Evolutionary conservation across 2,888 invertebrate genomes (phyloP), one percentile per base, ranked within the genome.

Genomic region (Salpingus planirostris): DNA sequence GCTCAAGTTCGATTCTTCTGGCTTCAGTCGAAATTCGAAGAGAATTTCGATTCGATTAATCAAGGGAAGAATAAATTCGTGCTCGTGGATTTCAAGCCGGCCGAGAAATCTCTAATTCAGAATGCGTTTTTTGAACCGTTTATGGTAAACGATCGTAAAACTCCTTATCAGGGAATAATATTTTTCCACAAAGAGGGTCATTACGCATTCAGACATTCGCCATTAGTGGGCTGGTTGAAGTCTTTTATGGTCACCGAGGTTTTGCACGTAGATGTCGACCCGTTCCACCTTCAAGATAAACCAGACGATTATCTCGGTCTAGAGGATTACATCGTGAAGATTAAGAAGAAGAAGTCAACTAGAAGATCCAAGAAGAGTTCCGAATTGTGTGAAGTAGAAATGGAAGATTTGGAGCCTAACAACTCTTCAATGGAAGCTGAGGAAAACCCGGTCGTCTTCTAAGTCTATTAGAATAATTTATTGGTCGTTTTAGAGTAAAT

Each of bases 171-270:
- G 62, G 97, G 97, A 0, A 59, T 93, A 21, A 66, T 96, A 31
- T 96, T 97, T 65, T 97, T 86, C 63, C 92, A 96, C 63, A 83
- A 81, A 49, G 70, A 77, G 39, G 77, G 80, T 0, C 78, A 79
- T 47, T 97, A 97, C 43, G 43, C 40, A n/a, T 42, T 43, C 27
- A 90, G 89, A 2, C 64, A 72, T 27, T 89, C 91, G 0, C 93
- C 96, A 0, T 65, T 97, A 5, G 90, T 95, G 1, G 82, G 84
- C 1, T 97, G 96, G 96, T 67, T 97, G 2, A 90, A 82, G 56
- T 76, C 86, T 0, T 91, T 73, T 57, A 93, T 95, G 93, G 56
- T 93, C 5, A 75, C 79, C 1, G 90, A 92, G 65, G 68, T 88
- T 13, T 62, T 88, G 62, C 66, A 67, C 34, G 57, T 55, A 24